Evolutionary conservation across 2,888 invertebrate species (phyloP).

Genomic region (Galerucella calmariensis): DNA sequence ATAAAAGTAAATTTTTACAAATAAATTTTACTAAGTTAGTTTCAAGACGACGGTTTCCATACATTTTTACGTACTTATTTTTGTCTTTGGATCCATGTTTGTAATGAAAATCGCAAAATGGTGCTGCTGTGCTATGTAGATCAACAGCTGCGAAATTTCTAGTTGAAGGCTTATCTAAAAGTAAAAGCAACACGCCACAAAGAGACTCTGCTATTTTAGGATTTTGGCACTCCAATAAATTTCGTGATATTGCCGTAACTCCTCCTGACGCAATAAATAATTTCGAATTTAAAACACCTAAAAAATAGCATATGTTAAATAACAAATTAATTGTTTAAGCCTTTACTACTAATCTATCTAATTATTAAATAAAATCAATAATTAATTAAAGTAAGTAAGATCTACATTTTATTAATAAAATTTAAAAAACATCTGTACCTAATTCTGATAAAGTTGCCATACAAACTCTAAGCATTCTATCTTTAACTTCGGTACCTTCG

Average conservation of each 20-base stretch:
- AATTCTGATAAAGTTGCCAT: slow-evolving; percentile 90
- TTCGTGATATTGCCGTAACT: slow-evolving; percentile 83
- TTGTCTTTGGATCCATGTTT: slow-evolving; percentile 77
- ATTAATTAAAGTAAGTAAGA: too few species aligned
- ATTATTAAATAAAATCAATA: too few species aligned
- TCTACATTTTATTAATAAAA: background rate
- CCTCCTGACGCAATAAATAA: slow-evolving; percentile 85
- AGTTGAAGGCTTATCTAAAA: slow-evolving; percentile 86
- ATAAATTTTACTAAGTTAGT: too few species aligned
- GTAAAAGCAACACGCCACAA: slow-evolving; percentile 85
- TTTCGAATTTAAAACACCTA: slow-evolving; percentile 84
- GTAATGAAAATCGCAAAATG: slow-evolving; percentile 92
- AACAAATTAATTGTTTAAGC: too few species aligned
- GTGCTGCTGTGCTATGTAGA: slow-evolving; percentile 88
- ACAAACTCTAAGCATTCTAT: slow-evolving; percentile 85
- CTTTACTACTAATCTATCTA: too few species aligned
- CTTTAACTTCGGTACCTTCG: slow-evolving; percentile 79
- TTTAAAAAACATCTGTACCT: slow-evolving; percentile 66
- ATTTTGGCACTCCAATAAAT: slow-evolving; percentile 86
- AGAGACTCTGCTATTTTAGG: slow-evolving; percentile 92
- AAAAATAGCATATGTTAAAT: slow-evolving; percentile 43
- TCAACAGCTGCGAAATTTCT: slow-evolving; percentile 81
- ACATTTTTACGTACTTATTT: slow-evolving; percentile 69
- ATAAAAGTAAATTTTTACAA: too few species aligned
- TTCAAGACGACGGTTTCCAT: background rate